phyloP scores from a whole-genome alignment of 2,888 invertebrate genomes.

The Elmis aenea region DNA sequence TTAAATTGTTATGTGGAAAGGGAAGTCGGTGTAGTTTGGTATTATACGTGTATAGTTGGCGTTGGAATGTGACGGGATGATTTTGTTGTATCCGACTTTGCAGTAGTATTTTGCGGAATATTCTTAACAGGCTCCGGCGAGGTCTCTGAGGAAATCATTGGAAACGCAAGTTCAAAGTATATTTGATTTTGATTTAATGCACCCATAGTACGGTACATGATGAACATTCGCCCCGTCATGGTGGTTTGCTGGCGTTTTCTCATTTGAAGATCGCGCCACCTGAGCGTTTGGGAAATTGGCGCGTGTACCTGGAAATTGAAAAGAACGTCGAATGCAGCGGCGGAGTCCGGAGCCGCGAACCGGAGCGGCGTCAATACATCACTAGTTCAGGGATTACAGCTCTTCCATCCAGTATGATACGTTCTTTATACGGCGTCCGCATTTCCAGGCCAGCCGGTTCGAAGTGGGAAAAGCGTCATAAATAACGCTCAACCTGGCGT shows the following conservation, averaged over 20 bases:
- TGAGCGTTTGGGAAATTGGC: constrained; percentile 33
- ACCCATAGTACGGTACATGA: constrained; percentile 18
- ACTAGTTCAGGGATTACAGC: constrained; percentile 42
- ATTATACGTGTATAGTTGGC: too few species aligned
- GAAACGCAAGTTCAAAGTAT: constrained; percentile 68
- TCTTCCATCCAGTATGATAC: constrained; percentile 42
- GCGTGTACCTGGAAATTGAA: constrained; percentile 36
- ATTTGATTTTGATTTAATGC: constrained; percentile 45
- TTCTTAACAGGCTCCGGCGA: constrained; percentile 9
- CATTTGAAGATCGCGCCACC: constrained; percentile 14
- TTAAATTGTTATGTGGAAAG: too few species aligned
- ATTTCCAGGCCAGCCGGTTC: constrained; percentile 37
- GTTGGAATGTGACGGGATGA: too few species aligned
- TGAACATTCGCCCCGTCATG: constrained; percentile 13
- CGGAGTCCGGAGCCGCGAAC: constrained; percentile 19
- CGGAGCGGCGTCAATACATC: constrained; percentile 40
- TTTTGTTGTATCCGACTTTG: too few species aligned
- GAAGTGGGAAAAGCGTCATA: constrained; percentile 47
- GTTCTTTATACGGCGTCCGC: constrained; percentile 43
- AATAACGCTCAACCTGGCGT: constrained; percentile 47
- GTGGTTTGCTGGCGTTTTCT: constrained; percentile 14
- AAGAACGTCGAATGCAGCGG: constrained; percentile 28
- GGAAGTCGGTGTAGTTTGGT: too few species aligned
- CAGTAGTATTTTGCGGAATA: constrained; percentile 10
- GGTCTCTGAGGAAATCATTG: constrained; percentile 75